A percentile compares a stretch with the other conserved stretches of the same genome.
Evolutionary conservation across 2,797 vertebrate species (phyloP).

Genomic region (Poeciliopsis paucimaculata): DNA sequence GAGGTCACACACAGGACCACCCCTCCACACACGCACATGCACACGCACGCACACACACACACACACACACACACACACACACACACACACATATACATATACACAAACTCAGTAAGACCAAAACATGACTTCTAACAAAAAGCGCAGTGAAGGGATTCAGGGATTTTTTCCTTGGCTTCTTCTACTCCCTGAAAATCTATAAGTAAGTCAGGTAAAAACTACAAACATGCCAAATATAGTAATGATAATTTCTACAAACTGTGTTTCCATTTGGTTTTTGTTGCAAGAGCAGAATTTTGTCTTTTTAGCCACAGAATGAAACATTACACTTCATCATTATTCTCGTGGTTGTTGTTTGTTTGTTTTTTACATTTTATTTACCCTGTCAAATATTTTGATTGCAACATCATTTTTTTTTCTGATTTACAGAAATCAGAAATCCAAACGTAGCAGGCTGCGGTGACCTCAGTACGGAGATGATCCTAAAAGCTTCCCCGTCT

Average conservation of each 20-base stretch:
- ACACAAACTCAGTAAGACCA: background rate
- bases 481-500: background rate
- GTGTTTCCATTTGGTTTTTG: too few species aligned
- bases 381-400: background rate
- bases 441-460: background rate
- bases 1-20: constrained; percentile 25
- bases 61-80: constrained; percentile 43
- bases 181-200: background rate
- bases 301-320: too few species aligned
- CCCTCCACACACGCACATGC: background rate
- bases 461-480: background rate
- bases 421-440: background rate
- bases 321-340: too few species aligned
- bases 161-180: background rate
- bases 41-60: too few species aligned
- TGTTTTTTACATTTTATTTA: background rate
- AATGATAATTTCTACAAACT: too few species aligned
- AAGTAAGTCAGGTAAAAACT: too few species aligned
- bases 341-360: too few species aligned
- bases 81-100: constrained; percentile 43
- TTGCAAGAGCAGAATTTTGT: too few species aligned
- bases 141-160: background rate
- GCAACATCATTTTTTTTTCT: background rate
- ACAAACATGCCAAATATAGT: too few species aligned
- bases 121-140: background rate